Evolutionary conservation across 2,888 invertebrate species (phyloP).

Genomic region (Andrena fulva): DNA sequence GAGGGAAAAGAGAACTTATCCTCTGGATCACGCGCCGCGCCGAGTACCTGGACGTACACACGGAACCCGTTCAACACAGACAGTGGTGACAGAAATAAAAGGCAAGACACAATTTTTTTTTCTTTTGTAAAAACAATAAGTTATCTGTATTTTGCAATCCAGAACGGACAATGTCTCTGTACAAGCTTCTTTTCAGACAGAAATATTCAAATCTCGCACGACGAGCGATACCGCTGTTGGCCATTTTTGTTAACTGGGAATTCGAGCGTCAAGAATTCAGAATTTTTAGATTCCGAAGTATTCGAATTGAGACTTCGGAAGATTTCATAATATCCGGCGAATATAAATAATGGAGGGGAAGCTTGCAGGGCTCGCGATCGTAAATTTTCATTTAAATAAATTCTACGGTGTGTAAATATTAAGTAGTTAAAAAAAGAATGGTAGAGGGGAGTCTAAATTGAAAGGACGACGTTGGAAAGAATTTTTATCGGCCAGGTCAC

Average conservation of each 20-base stretch:
- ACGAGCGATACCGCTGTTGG: conserved; percentile 43
- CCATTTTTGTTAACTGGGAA: background rate
- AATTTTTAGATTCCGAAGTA: too few species aligned
- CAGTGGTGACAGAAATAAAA: conserved; percentile 73
- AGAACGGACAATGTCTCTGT: conserved; percentile 82
- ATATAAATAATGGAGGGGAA: too few species aligned
- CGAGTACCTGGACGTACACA: conserved; percentile 75
- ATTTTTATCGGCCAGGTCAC: conserved; percentile 20
- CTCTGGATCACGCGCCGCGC: conserved; percentile 69
- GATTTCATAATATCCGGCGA: too few species aligned
- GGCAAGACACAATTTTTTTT: conserved; percentile 74
- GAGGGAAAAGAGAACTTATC: conserved; percentile 57
- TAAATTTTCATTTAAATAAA: too few species aligned
- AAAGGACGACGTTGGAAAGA: background rate
- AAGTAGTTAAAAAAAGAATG: background rate
- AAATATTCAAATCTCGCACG: conserved; percentile 46
- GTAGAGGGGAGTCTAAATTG: background rate
- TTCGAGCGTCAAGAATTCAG: too few species aligned
- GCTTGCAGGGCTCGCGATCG: too few species aligned
- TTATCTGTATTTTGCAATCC: conserved; percentile 83
- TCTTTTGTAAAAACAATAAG: conserved; percentile 81
- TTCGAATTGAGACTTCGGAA: too few species aligned
- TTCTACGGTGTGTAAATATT: background rate
- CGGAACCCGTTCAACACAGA: conserved; percentile 57
- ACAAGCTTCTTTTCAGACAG: conserved; percentile 74